Conservation (phyloP, 2,888 invertebrate species). For the Caenorhabditis japonica region DNA sequence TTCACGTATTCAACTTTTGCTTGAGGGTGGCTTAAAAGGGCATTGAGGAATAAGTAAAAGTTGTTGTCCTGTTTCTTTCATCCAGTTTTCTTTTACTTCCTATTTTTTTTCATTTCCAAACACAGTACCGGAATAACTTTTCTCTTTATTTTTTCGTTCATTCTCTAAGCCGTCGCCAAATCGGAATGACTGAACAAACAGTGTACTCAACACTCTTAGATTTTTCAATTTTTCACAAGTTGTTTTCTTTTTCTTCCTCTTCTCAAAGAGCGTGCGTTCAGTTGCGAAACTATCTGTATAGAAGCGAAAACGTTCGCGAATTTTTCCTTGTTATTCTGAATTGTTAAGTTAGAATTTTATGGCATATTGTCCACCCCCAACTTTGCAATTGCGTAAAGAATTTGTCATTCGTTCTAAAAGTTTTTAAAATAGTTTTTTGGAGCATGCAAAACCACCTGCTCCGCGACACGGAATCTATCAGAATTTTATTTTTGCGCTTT, state of each 20-base stretch:
- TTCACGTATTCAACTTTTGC: background rate
- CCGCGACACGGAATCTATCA: too few species aligned
- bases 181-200: conserved; percentile 49
- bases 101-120: conserved; percentile 12
- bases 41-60: conserved; percentile 1
- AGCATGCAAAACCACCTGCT: too few species aligned
- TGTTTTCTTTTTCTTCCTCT: conserved; percentile 14
- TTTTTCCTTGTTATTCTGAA: too few species aligned
- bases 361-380: too few species aligned
- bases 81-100: conserved; percentile 17
- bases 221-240: conserved; percentile 39
- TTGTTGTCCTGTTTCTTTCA: conserved; percentile 29
- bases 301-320: background rate
- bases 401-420: too few species aligned
- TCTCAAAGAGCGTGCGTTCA: background rate
- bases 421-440: too few species aligned
- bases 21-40: background rate
- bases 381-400: too few species aligned
- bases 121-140: too few species aligned
- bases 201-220: conserved; percentile 34
- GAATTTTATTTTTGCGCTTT: too few species aligned
- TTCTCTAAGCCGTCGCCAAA: conserved; percentile 39
- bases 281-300: conserved; percentile 20
- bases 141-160: conserved; percentile 28
- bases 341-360: too few species aligned